These are phyloP conservation scores for Idaea aversata DNA, from an alignment of 2,888 invertebrate species.

Conservation along the genomic window DNA sequence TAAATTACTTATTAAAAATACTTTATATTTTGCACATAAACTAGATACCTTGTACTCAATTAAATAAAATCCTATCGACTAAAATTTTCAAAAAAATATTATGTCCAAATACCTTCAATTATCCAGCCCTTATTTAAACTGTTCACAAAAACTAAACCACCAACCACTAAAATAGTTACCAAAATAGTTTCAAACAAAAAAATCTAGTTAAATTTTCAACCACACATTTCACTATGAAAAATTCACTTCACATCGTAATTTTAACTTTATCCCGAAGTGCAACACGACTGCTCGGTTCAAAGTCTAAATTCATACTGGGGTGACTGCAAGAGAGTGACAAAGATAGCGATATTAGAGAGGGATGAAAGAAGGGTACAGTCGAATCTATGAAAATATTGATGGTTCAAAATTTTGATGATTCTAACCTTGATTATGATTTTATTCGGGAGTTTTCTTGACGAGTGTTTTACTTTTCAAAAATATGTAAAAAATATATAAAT, in stretches of 20 bases:
- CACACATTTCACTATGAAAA: slow-evolving; percentile 31
- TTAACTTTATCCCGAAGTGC: slow-evolving; percentile 36
- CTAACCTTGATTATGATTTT: slow-evolving; percentile 10
- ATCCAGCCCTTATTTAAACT: not conserved
- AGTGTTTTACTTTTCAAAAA: too few relatives aligned
- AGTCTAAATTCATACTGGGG: slow-evolving; percentile 54
- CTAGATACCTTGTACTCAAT: too few relatives aligned
- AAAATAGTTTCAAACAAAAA: not conserved
- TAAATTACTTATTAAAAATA: too few relatives aligned
- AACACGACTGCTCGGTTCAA: slow-evolving; percentile 30
- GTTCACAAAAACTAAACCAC: not conserved
- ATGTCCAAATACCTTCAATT: not conserved
- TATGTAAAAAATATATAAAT: too few relatives aligned
- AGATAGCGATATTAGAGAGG: slow-evolving; percentile 44
- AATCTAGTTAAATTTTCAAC: slow-evolving; percentile 2
- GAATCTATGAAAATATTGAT: slow-evolving; percentile 23
- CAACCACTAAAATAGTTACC: not conserved
- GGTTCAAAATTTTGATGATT: slow-evolving; percentile 11
- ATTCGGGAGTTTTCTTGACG: not conserved
- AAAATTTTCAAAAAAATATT: not conserved
- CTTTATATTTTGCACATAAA: too few relatives aligned
- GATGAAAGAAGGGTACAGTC: slow-evolving; percentile 40
- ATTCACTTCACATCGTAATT: slow-evolving; percentile 30
- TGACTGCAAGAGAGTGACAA: slow-evolving; percentile 45
- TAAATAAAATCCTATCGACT: not conserved